phyloP scores from a whole-genome alignment of 1,140 invertebrate species.

The Drosophila watanabei region DNA sequence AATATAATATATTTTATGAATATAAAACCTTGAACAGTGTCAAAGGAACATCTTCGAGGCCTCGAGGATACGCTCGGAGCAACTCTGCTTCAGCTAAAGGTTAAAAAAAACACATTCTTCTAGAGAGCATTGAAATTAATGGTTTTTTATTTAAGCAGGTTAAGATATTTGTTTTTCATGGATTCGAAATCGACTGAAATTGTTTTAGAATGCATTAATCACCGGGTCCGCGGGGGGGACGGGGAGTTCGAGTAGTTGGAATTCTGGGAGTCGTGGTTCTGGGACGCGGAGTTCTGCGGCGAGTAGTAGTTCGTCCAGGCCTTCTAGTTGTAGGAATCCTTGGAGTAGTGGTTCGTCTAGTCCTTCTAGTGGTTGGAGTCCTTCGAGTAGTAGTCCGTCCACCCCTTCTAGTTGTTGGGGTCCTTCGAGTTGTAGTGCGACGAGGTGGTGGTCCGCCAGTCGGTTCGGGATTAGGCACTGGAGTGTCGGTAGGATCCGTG shows the following conservation, averaged over 20 bases:
- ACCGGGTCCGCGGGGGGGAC: not conserved
- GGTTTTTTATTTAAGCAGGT: slow-evolving; percentile 1
- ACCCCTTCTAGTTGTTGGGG: not conserved
- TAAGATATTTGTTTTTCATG: not conserved
- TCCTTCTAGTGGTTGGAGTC: not conserved
- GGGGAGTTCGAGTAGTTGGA: not conserved
- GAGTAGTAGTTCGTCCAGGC: not conserved
- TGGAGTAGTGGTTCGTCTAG: slow-evolving; percentile 2
- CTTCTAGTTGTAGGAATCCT: not conserved
- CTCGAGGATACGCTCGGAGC: too few relatives aligned
- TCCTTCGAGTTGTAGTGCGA: not conserved
- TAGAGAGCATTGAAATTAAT: slow-evolving; percentile 35
- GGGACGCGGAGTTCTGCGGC: not conserved
- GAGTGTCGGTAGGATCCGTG: not conserved
- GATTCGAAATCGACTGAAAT: too few relatives aligned
- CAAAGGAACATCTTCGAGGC: too few relatives aligned
- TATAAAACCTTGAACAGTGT: too few relatives aligned
- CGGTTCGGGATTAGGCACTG: not conserved
- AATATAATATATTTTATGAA: too few relatives aligned
- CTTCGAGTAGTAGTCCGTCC: not conserved
- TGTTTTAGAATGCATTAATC: not conserved
- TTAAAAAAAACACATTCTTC: not conserved
- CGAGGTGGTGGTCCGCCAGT: not conserved
- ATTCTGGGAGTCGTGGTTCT: not conserved
- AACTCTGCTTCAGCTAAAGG: too few relatives aligned